Evolutionary conservation across 2,888 invertebrate species (phyloP), one percentile per base, ranked within the genome.

Genomic region (Drosophila suboccidentalis): DNA sequence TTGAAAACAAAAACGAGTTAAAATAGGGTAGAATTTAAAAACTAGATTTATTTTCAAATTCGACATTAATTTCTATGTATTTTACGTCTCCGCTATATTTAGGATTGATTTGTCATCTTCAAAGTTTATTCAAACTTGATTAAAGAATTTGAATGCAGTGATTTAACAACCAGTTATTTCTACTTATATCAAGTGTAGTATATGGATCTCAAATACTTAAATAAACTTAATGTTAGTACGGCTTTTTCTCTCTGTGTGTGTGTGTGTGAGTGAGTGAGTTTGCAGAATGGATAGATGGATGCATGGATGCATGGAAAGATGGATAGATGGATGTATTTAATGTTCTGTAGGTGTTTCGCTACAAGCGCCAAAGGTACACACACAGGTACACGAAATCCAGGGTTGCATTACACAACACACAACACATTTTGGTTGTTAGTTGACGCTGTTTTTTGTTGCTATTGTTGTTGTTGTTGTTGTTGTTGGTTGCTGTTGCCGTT

Each of bases 351-450:
- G 75, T 83, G 73, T 81, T 84, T 79, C 71, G 72, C 75, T 83
- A 88, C 83, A 80, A 90, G 90, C 90, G 91, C 91, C 90, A 91
- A 84, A 87, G 89, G 90, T 86, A 85, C 87, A 87, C 78, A 85
- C 89, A 87, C 78, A 85, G 87, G 84, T 85, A 85, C 91, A 91
- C 91, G 91, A 91, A 91, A 91, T 91, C 90, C 91, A 91, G 91
- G 91, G 90, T 91, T 91, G 91, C 91, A 91, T 90, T 87, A 91
- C 90, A 91, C 91, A 91, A 91, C 91, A 91, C 83, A 87, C 73
- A 85, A 80, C 83, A 82, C 84, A 78, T 78, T 78, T 78, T 78
- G 61, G 63, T 55, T 78, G 68, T 68, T 73, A 65, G 81, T 87
- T 81, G 82, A 62, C 64, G 72, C 59, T 72, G 74, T 74, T 79